These are phyloP conservation scores for Chloropsis cyanopogon DNA, from an alignment of 2,113 vertebrate species.

Conservation along the genomic window DNA sequence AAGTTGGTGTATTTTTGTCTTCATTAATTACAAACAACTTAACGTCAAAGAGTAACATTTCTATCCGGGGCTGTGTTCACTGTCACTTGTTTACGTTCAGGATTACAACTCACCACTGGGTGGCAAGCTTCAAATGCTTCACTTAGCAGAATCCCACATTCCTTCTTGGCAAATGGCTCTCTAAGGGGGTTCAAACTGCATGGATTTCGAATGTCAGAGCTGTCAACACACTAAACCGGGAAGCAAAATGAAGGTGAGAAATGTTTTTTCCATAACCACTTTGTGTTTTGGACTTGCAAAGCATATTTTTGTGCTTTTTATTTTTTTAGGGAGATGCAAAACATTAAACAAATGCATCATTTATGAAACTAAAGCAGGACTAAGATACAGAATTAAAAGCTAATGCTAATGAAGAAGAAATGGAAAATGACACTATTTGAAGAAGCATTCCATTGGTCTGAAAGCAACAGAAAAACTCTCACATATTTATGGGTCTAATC, in stretches of 20 bases:
- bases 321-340: not conserved
- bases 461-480: not conserved
- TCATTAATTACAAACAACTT: not conserved
- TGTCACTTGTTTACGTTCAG: not conserved
- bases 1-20: not conserved
- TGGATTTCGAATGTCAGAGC: constrained; percentile 87
- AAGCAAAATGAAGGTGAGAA: not conserved
- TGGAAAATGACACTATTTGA: not conserved
- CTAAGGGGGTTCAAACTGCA: constrained; percentile 89
- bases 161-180: constrained; percentile 91
- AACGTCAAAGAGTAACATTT: not conserved
- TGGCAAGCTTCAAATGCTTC: constrained; percentile 94
- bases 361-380: not conserved
- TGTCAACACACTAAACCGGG: constrained; percentile 85
- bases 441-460: not conserved
- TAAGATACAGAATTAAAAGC: not conserved
- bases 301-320: fast-evolving
- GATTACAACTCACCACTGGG: constrained; percentile 85
- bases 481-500: fast-evolving
- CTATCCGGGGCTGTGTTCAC: not conserved
- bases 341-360: not conserved
- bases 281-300: not conserved
- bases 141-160: constrained; percentile 86
- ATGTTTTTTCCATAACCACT: not conserved
- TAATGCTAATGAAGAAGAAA: not conserved